phyloP scores from a whole-genome alignment of 2,888 invertebrate species.

The Cryptocephalus primarius region DNA sequence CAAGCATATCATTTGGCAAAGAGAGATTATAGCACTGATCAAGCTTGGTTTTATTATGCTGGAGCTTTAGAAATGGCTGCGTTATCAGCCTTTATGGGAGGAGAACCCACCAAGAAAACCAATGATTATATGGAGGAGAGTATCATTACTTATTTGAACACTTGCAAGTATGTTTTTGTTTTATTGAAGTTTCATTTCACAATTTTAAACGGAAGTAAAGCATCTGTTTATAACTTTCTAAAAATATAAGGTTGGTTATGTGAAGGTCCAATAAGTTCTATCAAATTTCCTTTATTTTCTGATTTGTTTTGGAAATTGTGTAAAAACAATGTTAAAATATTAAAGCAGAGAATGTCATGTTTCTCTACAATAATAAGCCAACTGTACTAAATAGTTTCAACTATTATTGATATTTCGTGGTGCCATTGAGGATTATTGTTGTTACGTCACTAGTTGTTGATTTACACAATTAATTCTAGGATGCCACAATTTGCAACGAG shows the following conservation, averaged over 20 bases:
- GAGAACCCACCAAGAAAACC: conserved; percentile 65
- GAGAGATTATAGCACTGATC: conserved; percentile 91
- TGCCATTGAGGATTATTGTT: too few species aligned
- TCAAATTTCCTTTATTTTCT: too few species aligned
- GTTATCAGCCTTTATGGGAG: conserved; percentile 80
- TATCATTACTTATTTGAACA: conserved; percentile 79
- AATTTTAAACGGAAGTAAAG: too few species aligned
- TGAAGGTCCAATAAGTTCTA: too few species aligned
- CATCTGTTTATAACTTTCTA: too few species aligned
- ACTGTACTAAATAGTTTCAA: background rate
- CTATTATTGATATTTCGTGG: too few species aligned
- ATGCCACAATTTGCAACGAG: conserved; percentile 87
- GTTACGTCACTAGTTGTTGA: background rate
- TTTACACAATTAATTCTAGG: conserved; percentile 38
- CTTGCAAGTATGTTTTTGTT: conserved; percentile 59
- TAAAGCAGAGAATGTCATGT: background rate
- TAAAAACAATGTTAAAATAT: background rate
- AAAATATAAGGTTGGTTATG: too few species aligned
- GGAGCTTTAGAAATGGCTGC: conserved; percentile 96
- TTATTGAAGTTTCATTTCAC: background rate
- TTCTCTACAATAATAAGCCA: background rate
- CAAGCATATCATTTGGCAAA: conserved; percentile 95
- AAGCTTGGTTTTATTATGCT: conserved; percentile 95
- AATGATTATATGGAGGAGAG: conserved; percentile 92
- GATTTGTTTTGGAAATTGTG: too few species aligned